Evolutionary conservation across 2,888 invertebrate genomes (phyloP).

Genomic region (Chesias legatella): DNA sequence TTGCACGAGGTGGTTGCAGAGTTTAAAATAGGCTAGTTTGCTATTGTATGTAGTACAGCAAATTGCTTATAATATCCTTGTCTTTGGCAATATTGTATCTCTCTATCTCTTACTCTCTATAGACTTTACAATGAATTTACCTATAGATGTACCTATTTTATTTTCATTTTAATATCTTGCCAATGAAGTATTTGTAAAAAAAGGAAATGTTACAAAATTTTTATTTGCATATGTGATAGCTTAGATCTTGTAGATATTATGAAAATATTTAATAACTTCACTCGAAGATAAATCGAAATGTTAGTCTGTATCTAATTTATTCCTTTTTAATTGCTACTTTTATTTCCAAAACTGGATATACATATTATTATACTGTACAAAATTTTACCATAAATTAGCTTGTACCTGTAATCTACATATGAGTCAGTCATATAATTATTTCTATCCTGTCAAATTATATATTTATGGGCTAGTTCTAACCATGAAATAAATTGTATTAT

Average conservation of each 20-base stretch:
- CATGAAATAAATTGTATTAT: constrained; percentile 73
- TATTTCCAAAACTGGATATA: constrained; percentile 31
- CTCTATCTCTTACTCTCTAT: constrained; percentile 74
- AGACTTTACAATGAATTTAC: constrained; percentile 63
- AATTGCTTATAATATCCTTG: constrained; percentile 57
- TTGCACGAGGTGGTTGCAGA: constrained; percentile 57
- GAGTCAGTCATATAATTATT: constrained; percentile 54
- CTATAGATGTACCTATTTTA: constrained; percentile 55
- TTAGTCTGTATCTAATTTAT: constrained; percentile 56
- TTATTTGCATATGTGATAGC: constrained; percentile 70
- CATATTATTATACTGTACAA: constrained; percentile 62
- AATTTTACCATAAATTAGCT: constrained; percentile 58
- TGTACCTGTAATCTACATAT: constrained; percentile 56
- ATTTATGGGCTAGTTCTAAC: constrained; percentile 74
- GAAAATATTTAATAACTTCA: constrained; percentile 47
- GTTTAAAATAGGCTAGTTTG: constrained; percentile 50
- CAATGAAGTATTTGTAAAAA: constrained; percentile 73
- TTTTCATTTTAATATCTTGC: constrained; percentile 69
- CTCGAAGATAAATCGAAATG: constrained; percentile 50
- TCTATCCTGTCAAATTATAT: constrained; percentile 60
- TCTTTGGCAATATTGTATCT: constrained; percentile 59
- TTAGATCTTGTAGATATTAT: constrained; percentile 69
- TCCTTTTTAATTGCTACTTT: constrained; percentile 40
- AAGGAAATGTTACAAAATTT: constrained; percentile 55
- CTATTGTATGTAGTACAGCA: constrained; percentile 73